These are phyloP conservation scores for Gymnogyps californianus DNA, from an alignment of 2,113 vertebrate species.

Conservation along the genomic window DNA sequence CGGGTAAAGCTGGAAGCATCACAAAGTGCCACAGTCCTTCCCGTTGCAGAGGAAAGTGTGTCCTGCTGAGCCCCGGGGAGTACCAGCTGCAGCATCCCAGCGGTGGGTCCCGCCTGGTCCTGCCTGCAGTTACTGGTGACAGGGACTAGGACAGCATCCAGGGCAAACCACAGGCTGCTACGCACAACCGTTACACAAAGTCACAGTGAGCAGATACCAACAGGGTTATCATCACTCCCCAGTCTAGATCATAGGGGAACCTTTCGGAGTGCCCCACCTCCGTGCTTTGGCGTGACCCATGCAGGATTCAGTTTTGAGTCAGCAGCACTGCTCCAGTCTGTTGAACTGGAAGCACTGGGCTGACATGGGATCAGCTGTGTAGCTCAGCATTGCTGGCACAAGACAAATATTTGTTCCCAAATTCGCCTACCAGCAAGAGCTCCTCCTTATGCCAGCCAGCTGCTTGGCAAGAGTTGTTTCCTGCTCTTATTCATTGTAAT, in stretches of 20 bases:
- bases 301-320: not conserved
- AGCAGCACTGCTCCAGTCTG: not conserved
- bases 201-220: not conserved
- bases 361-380: not conserved
- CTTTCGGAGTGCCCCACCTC: not conserved
- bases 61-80: not conserved
- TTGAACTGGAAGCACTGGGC: not conserved
- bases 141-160: not conserved
- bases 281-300: rapidly evolving
- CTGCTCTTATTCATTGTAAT: not conserved
- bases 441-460: constrained; percentile 41
- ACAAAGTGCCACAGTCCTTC: not conserved
- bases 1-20: not conserved
- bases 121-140: not conserved
- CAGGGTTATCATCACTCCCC: not conserved
- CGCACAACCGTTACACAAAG: not conserved
- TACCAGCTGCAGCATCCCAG: not conserved
- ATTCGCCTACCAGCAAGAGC: not conserved
- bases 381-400: not conserved
- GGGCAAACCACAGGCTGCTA: not conserved
- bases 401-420: not conserved
- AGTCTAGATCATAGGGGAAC: not conserved
- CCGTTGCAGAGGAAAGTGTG: rapidly evolving
- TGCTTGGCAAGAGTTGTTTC: constrained; percentile 38
- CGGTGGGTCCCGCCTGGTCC: not conserved